phyloP scores from a whole-genome alignment of 2,113 vertebrate genomes.

The Nothocercus julius region DNA sequence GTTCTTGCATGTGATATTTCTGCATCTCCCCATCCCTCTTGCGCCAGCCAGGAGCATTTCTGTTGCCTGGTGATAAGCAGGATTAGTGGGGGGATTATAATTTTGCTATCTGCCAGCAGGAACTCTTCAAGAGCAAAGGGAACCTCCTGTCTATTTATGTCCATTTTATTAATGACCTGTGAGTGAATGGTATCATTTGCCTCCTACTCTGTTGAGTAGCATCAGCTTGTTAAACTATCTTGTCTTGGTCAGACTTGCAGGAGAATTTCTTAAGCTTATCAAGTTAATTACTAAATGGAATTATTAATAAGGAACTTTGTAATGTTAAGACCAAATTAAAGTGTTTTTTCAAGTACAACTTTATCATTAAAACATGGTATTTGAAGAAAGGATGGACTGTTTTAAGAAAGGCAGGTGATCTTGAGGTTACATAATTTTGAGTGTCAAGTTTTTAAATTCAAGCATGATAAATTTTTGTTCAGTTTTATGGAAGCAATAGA shows the following conservation, averaged over 20 bases:
- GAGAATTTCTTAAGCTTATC: constrained; percentile 47
- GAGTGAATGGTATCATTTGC: constrained; percentile 23
- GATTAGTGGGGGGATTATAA: background rate
- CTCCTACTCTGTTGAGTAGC: constrained; percentile 36
- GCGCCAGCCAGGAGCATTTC: background rate
- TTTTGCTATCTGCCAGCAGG: no score
- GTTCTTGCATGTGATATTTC: no score
- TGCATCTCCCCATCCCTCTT: background rate
- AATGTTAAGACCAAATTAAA: constrained; percentile 14
- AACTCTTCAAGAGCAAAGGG: no score
- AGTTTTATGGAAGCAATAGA: constrained; percentile 2
- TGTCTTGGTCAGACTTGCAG: constrained; percentile 31
- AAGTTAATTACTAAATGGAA: constrained; percentile 44
- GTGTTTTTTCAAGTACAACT: constrained; percentile 23
- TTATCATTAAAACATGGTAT: background rate
- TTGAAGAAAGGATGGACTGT: background rate
- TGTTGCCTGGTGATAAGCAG: background rate
- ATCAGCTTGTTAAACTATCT: constrained; percentile 27
- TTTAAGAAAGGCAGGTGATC: background rate
- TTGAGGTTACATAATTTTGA: background rate
- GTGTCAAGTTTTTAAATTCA: background rate
- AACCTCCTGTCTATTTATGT: no score
- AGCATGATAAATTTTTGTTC: background rate
- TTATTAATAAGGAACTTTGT: background rate
- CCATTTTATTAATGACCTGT: constrained; percentile 45